Evolutionary conservation across 1,140 invertebrate species (phyloP).

Genomic region (Frieseomelitta varia): DNA sequence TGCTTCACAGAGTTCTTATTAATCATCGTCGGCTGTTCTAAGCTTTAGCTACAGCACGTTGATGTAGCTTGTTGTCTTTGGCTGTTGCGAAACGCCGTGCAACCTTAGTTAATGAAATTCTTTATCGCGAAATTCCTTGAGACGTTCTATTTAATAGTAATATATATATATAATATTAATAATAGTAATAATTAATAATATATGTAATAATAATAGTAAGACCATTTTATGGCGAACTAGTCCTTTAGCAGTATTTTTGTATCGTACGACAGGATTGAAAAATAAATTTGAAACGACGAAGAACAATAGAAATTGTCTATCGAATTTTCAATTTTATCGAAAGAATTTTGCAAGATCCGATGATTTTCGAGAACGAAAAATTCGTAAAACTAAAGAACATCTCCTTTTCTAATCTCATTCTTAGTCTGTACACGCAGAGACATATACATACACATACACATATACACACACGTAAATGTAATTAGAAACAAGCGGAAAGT

Average conservation of each 20-base stretch:
- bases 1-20: neutral
- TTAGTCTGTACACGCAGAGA: too few species aligned
- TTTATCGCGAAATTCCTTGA: neutral
- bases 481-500: conserved; percentile 20
- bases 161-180: too few species aligned
- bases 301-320: neutral
- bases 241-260: too few species aligned
- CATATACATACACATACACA: too few species aligned
- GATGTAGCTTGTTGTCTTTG: neutral
- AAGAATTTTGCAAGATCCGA: neutral
- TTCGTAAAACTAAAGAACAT: too few species aligned
- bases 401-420: too few species aligned
- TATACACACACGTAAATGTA: neutral
- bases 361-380: neutral
- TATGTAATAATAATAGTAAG: too few species aligned
- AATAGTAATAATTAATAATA: too few species aligned
- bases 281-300: neutral
- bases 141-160: neutral
- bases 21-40: neutral
- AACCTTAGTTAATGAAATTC: neutral
- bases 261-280: too few species aligned
- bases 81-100: neutral
- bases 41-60: conserved; percentile 6
- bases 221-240: neutral
- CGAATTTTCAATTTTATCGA: neutral